Evolutionary conservation across 1,140 invertebrate genomes (phyloP), one percentile per base, ranked within the genome.

Genomic region (Lasioglossum baleicum): DNA sequence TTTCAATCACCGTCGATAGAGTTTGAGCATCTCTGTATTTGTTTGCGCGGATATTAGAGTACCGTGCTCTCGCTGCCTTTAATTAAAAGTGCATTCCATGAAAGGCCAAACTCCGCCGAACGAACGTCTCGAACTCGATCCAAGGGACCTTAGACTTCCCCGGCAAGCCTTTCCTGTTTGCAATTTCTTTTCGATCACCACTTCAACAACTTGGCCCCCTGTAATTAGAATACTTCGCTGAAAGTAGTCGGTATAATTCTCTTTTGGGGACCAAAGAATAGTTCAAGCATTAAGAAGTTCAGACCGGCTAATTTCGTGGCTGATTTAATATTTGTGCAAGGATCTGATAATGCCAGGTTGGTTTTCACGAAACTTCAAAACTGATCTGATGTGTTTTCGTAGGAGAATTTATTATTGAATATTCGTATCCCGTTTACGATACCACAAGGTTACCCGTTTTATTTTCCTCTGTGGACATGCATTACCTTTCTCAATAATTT

Each of bases 71-170:
- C 42, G 68, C 56, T 20, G 44, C 51, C 48, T 83, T 85, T 85
- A 81, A 85, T 84, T 85, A 85, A 85, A 85, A 71, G 64, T 80
- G 56, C 72, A 63, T 81, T 73, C 48, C 61, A 58, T 48, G 22
- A 58, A 22, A 42, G 48, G 10, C 51, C 13, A 51, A 71, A 35
- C 40, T 35, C 20, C 66, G n/a, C n/a, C 42, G 42, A 31, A 20
- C 26, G 17, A 69, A 68, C 44, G 69, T 78, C 40, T 44, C 40
- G 20, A 79, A 73, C 64, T 20, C 64, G 40, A 44, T n/a, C 8
- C 11, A 22, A 44, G 22, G n/a, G n/a, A 67, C 22, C n/a, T 53
- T 15, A 15, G 15, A 53, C 51, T 58, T 65, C 7, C 7, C 7
- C 44, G n/a, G 10, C 17, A 22, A 10, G 40, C n/a, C 48, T 65